These are phyloP conservation scores for Diogma glabrata DNA, from an alignment of 2,888 invertebrate species.

Conservation along the genomic window DNA sequence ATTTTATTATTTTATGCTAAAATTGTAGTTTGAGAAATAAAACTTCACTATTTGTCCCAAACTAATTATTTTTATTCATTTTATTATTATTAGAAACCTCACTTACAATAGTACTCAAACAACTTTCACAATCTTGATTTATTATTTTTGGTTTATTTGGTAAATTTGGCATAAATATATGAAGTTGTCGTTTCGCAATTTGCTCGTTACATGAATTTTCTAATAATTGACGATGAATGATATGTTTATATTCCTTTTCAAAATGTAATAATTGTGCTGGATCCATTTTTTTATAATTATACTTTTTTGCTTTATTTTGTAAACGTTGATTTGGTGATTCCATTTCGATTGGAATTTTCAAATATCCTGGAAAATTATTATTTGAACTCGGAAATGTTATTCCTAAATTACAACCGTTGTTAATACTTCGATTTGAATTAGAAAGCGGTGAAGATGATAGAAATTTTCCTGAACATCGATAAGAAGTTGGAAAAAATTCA, in stretches of 20 bases:
- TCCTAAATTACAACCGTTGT: too few species aligned
- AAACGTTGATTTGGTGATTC: background rate
- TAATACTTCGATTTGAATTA: background rate
- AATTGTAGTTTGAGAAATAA: too few species aligned
- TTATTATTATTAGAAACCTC: constrained; percentile 8
- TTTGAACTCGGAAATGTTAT: constrained; percentile 3
- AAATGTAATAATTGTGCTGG: constrained; percentile 22
- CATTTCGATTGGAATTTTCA: too few species aligned
- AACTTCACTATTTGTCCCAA: too few species aligned
- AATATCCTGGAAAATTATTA: too few species aligned
- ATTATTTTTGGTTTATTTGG: constrained; percentile 37
- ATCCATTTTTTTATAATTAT: constrained; percentile 1
- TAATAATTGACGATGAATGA: constrained; percentile 34
- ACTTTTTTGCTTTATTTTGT: background rate
- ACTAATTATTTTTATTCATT: too few species aligned
- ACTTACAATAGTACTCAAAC: constrained; percentile 12
- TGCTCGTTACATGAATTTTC: constrained; percentile 34
- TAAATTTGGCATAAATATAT: constrained; percentile 61
- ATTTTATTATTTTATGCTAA: too few species aligned
- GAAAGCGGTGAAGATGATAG: constrained; percentile 3
- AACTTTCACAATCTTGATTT: constrained; percentile 11
- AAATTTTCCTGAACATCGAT: constrained; percentile 12
- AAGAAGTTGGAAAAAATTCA: constrained; percentile 12
- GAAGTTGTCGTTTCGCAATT: constrained; percentile 50
- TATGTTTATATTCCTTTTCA: constrained; percentile 32